Evolutionary conservation across 2,797 vertebrate species (phyloP).

Genomic region (Okamejei kenojei): DNA sequence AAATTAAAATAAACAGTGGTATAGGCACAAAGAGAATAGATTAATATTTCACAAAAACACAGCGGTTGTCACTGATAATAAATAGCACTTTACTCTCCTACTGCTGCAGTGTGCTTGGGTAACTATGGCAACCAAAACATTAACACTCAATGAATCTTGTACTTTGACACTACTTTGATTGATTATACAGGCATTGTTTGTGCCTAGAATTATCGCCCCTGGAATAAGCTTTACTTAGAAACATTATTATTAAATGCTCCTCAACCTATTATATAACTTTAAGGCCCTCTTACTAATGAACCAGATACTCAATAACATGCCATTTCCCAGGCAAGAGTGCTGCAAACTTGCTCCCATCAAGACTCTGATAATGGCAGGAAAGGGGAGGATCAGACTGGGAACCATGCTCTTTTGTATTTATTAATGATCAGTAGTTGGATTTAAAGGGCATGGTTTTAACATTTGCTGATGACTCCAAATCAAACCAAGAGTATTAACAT

Average conservation of each 20-base stretch:
- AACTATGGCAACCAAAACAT: constrained; percentile 30
- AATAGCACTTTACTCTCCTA: not conserved
- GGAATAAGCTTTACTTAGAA: not conserved
- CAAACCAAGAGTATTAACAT: not conserved
- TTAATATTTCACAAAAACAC: constrained; percentile 3
- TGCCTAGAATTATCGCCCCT: not conserved
- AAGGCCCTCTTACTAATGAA: not conserved
- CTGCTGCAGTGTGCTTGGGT: not conserved
- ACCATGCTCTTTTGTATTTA: not conserved
- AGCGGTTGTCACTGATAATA: not conserved
- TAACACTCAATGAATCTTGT: constrained; percentile 11
- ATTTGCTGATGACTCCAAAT: not conserved
- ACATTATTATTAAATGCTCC: constrained; percentile 6
- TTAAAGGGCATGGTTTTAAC: not conserved
- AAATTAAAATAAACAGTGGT: not conserved
- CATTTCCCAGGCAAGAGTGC: not conserved
- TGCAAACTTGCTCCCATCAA: not conserved
- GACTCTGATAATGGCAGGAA: not conserved
- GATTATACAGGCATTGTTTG: not conserved
- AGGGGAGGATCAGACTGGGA: not conserved
- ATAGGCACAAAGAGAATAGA: not conserved
- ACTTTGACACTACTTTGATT: not conserved
- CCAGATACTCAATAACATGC: not conserved
- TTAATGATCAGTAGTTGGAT: not conserved
- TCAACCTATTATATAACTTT: not conserved